Conservation (phyloP, 2,113 vertebrate genomes). For the Nothoprocta perdicaria region DNA sequence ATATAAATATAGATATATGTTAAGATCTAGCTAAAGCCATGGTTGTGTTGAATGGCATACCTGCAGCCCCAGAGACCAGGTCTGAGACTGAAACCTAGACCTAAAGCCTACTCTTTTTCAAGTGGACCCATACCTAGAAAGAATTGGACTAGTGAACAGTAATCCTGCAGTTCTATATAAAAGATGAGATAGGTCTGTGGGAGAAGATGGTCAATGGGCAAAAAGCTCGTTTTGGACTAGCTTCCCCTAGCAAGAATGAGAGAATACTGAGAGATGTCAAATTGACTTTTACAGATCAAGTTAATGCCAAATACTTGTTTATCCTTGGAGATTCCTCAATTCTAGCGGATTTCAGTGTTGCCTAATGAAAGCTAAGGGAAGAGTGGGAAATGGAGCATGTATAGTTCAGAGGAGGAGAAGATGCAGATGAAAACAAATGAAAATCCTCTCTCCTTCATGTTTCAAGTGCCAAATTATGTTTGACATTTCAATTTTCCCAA, state of each 20-base stretch:
- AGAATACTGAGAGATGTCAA: constrained; percentile 32
- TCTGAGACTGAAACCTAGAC: neutral
- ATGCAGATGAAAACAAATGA: constrained; percentile 71
- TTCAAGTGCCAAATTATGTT: constrained; percentile 79
- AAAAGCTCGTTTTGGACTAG: constrained; percentile 32
- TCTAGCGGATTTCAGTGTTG: constrained; percentile 42
- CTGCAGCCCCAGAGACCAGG: neutral
- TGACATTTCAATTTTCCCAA: constrained; percentile 82
- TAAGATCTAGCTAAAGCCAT: neutral
- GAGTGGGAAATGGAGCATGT: constrained; percentile 26
- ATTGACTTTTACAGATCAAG: constrained; percentile 55
- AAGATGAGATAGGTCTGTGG: constrained; percentile 8
- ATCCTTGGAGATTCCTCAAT: constrained; percentile 60
- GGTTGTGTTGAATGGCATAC: neutral
- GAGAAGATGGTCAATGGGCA: neutral
- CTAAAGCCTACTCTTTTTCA: neutral
- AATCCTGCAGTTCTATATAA: neutral
- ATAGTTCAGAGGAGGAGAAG: constrained; percentile 51
- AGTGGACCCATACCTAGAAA: neutral
- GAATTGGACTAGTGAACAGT: neutral
- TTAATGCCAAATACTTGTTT: constrained; percentile 55
- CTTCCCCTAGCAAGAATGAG: constrained; percentile 19
- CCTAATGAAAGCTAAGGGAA: constrained; percentile 51
- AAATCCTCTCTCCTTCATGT: constrained; percentile 69
- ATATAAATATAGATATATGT: neutral